Conservation (phyloP, 2,113 vertebrate species). For the Dissostichus mawsoni region DNA sequence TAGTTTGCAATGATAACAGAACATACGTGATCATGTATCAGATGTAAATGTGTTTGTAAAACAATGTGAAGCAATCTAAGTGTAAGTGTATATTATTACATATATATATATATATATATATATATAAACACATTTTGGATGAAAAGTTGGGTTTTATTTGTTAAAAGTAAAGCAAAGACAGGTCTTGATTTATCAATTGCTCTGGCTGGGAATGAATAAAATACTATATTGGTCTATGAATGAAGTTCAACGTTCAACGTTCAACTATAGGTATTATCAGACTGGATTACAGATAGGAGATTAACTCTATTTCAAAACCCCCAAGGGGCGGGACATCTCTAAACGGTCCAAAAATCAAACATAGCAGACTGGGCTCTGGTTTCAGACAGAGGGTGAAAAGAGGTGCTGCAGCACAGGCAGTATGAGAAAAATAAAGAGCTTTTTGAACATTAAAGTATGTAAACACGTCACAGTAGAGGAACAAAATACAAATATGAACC, state of each 20-base stretch:
- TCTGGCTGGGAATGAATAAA: conserved; percentile 9
- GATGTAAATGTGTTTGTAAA: conserved; percentile 26
- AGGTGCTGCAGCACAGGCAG: too few relatives aligned
- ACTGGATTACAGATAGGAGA: neutral
- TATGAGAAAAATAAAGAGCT: too few relatives aligned
- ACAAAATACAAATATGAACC: too few relatives aligned
- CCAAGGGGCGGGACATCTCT: too few relatives aligned
- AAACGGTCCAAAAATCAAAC: too few relatives aligned
- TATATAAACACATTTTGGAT: conserved; percentile 7
- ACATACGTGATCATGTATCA: neutral
- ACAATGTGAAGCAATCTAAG: conserved; percentile 15
- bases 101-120: too few relatives aligned
- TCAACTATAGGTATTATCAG: neutral
- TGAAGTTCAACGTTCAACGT: conserved; percentile 1
- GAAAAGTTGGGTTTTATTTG: neutral
- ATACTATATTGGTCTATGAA: neutral
- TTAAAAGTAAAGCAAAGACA: neutral
- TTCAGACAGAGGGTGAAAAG: too few relatives aligned
- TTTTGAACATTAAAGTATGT: too few relatives aligned
- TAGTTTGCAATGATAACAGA: conserved; percentile 5
- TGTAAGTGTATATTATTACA: neutral
- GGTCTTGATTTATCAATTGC: neutral
- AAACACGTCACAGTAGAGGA: too few relatives aligned
- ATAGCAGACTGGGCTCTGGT: too few relatives aligned
- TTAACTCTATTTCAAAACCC: neutral